Conservation (phyloP, 2,797 vertebrate species). For the Sylvia borin region DNA sequence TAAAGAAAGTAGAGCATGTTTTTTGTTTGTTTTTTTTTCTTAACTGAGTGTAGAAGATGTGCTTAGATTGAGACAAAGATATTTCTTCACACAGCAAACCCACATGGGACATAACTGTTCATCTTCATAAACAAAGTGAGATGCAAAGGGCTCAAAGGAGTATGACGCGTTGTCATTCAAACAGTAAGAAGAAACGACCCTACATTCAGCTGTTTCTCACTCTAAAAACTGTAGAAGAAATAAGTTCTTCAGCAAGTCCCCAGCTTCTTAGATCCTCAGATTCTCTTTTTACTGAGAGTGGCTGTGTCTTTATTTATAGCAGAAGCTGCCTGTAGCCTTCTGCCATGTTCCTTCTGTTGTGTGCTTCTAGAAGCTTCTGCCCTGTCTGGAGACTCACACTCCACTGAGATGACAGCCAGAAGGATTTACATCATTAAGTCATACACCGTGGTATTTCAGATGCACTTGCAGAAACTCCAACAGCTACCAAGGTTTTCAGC, state of each 20-base stretch:
- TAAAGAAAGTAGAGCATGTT: neutral
- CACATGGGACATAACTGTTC: neutral
- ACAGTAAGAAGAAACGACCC: neutral
- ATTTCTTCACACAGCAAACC: neutral
- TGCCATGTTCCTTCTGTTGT: neutral
- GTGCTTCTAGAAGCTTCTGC: accelerated
- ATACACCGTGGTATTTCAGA: neutral
- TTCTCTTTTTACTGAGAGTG: neutral
- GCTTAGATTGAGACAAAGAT: neutral
- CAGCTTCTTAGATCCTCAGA: neutral
- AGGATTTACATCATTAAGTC: neutral
- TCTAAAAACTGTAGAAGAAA: neutral
- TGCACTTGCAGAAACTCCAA: neutral
- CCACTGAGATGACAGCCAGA: neutral
- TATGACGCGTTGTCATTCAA: neutral
- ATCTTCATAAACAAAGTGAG: neutral
- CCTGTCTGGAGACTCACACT: neutral
- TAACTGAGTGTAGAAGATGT: neutral
- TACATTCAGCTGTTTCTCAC: neutral
- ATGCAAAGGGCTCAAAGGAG: neutral
- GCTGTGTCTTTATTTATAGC: neutral
- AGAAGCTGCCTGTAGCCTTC: neutral
- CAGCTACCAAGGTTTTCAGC: neutral
- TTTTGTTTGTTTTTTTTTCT: neutral
- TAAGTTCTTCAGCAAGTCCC: neutral